phyloP scores from a whole-genome alignment of 1,140 invertebrate species.

The Trichoplusia ni region DNA sequence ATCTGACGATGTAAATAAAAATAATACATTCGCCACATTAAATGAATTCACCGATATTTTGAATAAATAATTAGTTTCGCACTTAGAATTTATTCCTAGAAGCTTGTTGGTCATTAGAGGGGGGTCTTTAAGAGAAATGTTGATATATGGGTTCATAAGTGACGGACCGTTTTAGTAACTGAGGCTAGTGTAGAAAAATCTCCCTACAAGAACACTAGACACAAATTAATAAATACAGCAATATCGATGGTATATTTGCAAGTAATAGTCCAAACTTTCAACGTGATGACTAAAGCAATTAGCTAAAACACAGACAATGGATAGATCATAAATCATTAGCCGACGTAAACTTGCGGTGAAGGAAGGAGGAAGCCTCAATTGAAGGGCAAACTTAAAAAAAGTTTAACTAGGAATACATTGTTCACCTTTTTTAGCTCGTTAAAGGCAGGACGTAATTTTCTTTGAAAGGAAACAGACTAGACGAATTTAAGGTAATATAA shows the following conservation, averaged over 20 bases:
- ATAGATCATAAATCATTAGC: conserved; percentile 16
- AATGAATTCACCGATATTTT: not conserved
- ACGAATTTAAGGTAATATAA: too few species aligned
- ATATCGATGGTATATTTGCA: too few species aligned
- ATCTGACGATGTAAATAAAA: conserved; percentile 27
- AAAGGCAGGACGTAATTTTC: not conserved
- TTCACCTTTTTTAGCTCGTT: not conserved
- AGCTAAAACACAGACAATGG: conserved; percentile 6
- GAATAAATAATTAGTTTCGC: not conserved
- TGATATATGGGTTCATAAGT: too few species aligned
- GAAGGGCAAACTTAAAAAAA: conserved; percentile 2
- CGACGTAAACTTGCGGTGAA: conserved; percentile 14
- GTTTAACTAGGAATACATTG: not conserved
- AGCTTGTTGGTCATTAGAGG: too few species aligned
- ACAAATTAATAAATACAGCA: too few species aligned
- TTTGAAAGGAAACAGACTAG: not conserved
- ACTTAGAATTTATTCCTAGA: too few species aligned
- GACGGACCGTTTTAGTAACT: too few species aligned
- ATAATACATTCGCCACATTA: conserved; percentile 6
- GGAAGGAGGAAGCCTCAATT: conserved; percentile 13
- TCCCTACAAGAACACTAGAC: too few species aligned
- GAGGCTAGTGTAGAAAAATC: too few species aligned
- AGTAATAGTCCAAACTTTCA: too few species aligned
- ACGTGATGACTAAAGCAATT: conserved; percentile 3
- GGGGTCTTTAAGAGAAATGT: too few species aligned